Evolutionary conservation across 2,797 vertebrate genomes (phyloP).

Genomic region (Sciurus vulgaris): DNA sequence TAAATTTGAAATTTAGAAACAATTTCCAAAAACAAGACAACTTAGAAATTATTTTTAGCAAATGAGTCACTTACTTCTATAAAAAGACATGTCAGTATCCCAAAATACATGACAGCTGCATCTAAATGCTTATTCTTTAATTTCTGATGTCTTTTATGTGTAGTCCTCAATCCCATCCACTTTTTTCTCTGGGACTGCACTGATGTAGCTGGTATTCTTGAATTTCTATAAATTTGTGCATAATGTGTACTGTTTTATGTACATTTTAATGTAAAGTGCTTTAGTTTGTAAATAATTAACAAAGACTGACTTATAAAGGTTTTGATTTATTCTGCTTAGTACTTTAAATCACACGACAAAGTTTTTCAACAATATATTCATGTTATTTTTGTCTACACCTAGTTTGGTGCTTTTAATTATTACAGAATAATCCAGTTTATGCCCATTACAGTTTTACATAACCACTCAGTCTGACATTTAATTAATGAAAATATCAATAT

Average conservation of each 20-base stretch:
- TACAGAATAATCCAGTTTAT: background rate
- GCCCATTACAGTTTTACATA: background rate
- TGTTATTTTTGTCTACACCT: background rate
- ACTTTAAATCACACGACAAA: background rate
- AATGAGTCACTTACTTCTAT: background rate
- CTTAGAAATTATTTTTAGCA: slow-evolving; percentile 17
- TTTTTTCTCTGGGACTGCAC: background rate
- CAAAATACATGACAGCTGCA: background rate
- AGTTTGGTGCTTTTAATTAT: slow-evolving; percentile 34
- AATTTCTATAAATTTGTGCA: background rate
- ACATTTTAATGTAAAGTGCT: background rate
- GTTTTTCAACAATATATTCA: background rate
- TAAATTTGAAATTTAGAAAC: background rate
- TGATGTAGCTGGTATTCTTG: background rate
- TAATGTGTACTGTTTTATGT: background rate
- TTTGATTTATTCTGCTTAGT: background rate
- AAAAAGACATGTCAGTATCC: background rate
- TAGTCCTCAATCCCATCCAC: background rate
- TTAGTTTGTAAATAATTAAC: slow-evolving; percentile 11
- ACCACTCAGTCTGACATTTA: background rate
- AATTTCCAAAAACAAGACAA: background rate
- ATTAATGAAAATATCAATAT: slow-evolving; percentile 15
- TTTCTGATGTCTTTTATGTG: background rate
- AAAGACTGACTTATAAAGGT: background rate
- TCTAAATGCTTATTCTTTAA: background rate